These are phyloP conservation scores for Drosophila neoperkinsi DNA, from an alignment of 2,888 invertebrate genomes.

Conservation along the genomic window DNA sequence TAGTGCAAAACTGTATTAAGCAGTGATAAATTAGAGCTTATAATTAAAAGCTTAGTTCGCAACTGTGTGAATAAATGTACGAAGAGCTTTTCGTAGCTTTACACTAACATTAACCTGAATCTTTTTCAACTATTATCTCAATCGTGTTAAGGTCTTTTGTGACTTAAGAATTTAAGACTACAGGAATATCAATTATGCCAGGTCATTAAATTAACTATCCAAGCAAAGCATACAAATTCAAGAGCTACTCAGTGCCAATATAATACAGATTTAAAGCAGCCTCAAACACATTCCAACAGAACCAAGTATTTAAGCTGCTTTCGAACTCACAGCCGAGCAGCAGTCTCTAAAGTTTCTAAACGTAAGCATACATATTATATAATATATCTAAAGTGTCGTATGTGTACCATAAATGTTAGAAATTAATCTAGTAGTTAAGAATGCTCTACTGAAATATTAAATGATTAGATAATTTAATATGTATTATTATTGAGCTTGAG, in stretches of 20 bases:
- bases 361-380: conserved; percentile 62
- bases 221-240: conserved; percentile 1
- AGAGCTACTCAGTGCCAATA: not conserved
- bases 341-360: conserved; percentile 74
- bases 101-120: conserved; percentile 42
- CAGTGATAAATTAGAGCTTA: conserved; percentile 38
- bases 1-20: conserved; percentile 46
- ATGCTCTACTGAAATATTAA: not conserved
- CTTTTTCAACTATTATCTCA: not conserved
- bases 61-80: conserved; percentile 60
- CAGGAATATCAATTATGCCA: conserved; percentile 64
- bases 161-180: conserved; percentile 40
- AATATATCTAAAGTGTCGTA: conserved; percentile 41
- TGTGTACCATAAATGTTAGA: conserved; percentile 25
- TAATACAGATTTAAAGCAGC: conserved; percentile 3
- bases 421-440: conserved; percentile 5
- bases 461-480: not conserved
- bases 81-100: conserved; percentile 49
- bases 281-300: conserved; percentile 20
- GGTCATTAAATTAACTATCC: conserved; percentile 20
- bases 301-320: conserved; percentile 30
- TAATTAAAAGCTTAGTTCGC: conserved; percentile 23
- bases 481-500: not conserved
- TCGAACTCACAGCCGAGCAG: conserved; percentile 48
- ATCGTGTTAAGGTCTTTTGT: conserved; percentile 4